Evolutionary conservation across 2,113 vertebrate species (phyloP).

Genomic region (Prinia subflava): DNA sequence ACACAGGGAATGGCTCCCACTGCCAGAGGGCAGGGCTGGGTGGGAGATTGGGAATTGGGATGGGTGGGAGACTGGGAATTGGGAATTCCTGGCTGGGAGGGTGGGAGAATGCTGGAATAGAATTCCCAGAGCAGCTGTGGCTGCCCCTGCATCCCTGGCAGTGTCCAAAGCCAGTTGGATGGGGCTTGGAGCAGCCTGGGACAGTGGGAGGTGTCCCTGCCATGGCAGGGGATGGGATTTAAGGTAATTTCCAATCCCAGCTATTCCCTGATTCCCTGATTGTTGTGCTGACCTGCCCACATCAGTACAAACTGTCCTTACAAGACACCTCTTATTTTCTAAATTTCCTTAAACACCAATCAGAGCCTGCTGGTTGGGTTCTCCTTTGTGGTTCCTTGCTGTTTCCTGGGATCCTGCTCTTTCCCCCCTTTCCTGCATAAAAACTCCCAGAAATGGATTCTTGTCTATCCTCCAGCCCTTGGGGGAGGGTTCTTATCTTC

Average conservation of each 20-base stretch:
- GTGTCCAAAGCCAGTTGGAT: not conserved
- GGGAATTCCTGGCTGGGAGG: not conserved
- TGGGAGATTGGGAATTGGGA: not conserved
- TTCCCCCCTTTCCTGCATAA: not conserved
- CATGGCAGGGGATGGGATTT: not conserved
- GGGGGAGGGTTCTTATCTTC: not conserved
- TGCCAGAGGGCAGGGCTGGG: not conserved
- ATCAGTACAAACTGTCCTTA: not conserved
- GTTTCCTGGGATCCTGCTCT: not conserved
- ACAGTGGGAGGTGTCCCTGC: not conserved
- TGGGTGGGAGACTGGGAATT: not conserved
- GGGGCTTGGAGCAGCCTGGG: not conserved
- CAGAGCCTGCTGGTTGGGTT: not conserved
- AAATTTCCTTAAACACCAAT: rapidly evolving
- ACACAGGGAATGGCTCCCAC: not conserved
- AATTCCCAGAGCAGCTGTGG: not conserved
- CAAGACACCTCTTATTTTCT: not conserved
- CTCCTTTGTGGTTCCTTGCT: not conserved
- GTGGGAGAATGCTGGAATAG: rapidly evolving
- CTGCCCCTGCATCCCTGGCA: not conserved
- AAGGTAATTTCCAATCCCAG: not conserved
- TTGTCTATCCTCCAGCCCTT: not conserved
- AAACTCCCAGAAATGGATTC: not conserved
- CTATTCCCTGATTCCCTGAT: not conserved
- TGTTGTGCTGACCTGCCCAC: not conserved